Evolutionary conservation across 2,888 invertebrate genomes (phyloP), one percentile per base, ranked within the genome.

Genomic region (Dryococelus australis): DNA sequence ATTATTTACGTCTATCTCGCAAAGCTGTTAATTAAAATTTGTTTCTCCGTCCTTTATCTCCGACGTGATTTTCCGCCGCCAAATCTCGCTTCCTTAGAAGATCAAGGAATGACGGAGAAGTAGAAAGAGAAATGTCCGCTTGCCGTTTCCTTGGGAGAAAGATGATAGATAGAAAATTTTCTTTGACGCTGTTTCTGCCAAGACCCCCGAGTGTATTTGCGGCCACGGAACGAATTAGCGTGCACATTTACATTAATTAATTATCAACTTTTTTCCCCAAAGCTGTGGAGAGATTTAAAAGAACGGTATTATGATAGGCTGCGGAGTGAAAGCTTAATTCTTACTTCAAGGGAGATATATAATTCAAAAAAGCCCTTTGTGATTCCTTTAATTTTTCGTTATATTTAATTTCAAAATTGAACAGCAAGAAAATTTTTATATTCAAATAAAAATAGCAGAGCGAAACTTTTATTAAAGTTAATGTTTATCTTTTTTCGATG

Each of bases 111-210:
- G 28, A 83, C 20, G 83, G 28, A 26, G 24, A 20, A 83, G n/a
- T 65, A 65, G 65, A 65, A 65, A n/a, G 65, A 16, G 65, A 65
- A 65, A 65, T 20, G n/a, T 65, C 65, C n/a, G 65, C 65, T 8
- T 65, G 20, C 65, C n/a, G 65, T 65, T 43, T 83, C 83, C 24
- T 83, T 28, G 2, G 20, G 43, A 5, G 9, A 35, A 83, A 83
- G 83, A 83, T 83, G 83, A 83, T 83, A 83, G 83, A 83, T 83
- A 83, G 83, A 83, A 83, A 83, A 35, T 20, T 83, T 83, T 83
- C 83, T 83, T 83, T 83, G 83, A 83, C 12, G 83, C 83, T 35
- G 28, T 83, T 65, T 10, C 20, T 20, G 65, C 24, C 65, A 24
- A 20, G 65, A 65, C 65, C 65, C 65, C 65, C 65, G 16, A 65